Conservation (phyloP, 2,113 vertebrate species). For the Rhadina sibilatrix region DNA sequence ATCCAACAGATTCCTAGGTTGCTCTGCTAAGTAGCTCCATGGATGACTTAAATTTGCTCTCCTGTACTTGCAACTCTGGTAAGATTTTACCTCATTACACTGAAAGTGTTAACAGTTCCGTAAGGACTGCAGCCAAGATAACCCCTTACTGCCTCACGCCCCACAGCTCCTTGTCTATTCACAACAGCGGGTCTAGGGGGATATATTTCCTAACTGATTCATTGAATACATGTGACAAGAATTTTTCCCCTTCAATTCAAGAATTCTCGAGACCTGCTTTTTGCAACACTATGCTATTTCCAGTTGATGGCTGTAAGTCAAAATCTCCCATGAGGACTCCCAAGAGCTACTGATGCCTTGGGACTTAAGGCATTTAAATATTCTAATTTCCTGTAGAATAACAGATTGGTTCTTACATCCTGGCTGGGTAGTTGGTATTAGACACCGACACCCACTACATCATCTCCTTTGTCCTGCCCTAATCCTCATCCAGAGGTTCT, state of each 20-base stretch:
- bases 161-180: neutral
- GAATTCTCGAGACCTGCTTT: neutral
- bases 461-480: neutral
- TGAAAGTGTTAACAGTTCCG: neutral
- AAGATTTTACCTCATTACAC: neutral
- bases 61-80: neutral
- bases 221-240: neutral
- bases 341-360: neutral
- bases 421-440: neutral
- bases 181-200: neutral
- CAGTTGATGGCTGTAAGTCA: neutral
- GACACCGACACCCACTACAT: neutral
- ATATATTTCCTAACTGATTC: neutral
- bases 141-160: neutral
- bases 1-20: neutral
- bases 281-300: neutral
- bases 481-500: neutral
- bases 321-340: neutral
- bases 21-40: neutral
- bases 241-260: neutral
- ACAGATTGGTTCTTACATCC: neutral
- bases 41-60: neutral
- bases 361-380: neutral
- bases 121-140: neutral
- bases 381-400: neutral